phyloP scores from a whole-genome alignment of 2,113 vertebrate species.

The Microtus oregoni region DNA sequence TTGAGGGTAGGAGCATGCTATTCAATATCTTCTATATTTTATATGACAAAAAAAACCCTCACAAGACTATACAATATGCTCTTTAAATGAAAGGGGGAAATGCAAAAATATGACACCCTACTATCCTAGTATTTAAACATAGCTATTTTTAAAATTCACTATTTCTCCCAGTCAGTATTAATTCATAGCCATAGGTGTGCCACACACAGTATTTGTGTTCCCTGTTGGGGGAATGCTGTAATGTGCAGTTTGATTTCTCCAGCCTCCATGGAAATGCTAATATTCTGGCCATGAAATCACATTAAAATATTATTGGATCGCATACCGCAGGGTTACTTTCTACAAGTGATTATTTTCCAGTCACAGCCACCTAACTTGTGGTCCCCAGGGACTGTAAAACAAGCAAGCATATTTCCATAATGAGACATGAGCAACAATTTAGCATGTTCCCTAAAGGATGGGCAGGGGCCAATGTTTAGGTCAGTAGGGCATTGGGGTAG shows the following conservation, averaged over 20 bases:
- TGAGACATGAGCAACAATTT: neutral
- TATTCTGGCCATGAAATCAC: conserved; percentile 29
- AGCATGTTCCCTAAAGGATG: neutral
- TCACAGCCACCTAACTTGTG: neutral
- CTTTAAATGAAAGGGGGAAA: neutral
- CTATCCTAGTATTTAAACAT: neutral
- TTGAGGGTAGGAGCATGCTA: neutral
- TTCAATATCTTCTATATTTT: neutral
- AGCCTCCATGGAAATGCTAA: conserved; percentile 16
- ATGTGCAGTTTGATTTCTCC: neutral
- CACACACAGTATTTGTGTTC: neutral
- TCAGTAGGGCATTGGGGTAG: neutral
- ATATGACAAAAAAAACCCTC: conserved; percentile 5
- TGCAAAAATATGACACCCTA: neutral
- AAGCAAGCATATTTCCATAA: neutral
- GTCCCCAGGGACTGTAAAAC: neutral
- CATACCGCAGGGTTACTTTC: neutral
- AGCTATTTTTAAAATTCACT: neutral
- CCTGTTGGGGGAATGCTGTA: neutral
- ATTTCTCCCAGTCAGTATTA: neutral
- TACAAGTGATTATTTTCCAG: conserved; percentile 21
- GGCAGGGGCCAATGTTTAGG: fast-evolving
- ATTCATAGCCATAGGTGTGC: neutral
- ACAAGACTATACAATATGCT: neutral
- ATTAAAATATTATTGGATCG: conserved; percentile 42